phyloP scores from a whole-genome alignment of 1,140 invertebrate species.

The Drosophila nebulosa region DNA sequence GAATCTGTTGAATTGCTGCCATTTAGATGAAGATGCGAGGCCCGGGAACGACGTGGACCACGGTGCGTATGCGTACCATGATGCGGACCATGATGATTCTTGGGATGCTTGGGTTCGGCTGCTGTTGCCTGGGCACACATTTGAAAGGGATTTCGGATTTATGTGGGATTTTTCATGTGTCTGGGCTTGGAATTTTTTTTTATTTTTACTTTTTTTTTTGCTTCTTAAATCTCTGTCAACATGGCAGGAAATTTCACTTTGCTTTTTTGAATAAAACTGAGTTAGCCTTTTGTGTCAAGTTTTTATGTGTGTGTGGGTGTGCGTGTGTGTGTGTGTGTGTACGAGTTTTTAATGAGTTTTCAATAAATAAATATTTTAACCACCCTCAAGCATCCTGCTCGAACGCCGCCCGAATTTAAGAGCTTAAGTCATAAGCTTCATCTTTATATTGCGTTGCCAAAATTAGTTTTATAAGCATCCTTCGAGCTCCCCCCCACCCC shows the following conservation, averaged over 20 bases:
- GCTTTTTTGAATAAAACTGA: neutral
- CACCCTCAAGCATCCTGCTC: neutral
- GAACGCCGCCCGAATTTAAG: conserved; percentile 1
- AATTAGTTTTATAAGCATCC: conserved; percentile 47
- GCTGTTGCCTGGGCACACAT: neutral
- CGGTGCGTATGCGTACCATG: neutral
- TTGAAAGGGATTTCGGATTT: neutral
- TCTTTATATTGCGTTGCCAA: conserved; percentile 36
- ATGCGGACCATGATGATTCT: neutral
- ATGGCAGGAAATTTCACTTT: neutral
- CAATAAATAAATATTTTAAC: conserved; percentile 51
- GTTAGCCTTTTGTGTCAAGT: neutral
- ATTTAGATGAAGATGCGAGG: neutral
- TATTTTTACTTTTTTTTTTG: neutral
- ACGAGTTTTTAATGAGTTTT: conserved; percentile 69
- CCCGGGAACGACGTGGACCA: neutral
- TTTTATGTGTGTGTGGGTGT: conserved; percentile 33
- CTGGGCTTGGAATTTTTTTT: neutral
- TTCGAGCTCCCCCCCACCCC: neutral
- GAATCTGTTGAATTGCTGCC: neutral
- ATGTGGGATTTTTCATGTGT: neutral
- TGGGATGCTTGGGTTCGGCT: neutral
- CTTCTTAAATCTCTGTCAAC: neutral
- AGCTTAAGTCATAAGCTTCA: conserved; percentile 44
- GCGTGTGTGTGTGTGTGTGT: conserved; percentile 43